These are phyloP conservation scores for Gallinago media DNA, from an alignment of 2,113 vertebrate genomes.

Conservation along the genomic window DNA sequence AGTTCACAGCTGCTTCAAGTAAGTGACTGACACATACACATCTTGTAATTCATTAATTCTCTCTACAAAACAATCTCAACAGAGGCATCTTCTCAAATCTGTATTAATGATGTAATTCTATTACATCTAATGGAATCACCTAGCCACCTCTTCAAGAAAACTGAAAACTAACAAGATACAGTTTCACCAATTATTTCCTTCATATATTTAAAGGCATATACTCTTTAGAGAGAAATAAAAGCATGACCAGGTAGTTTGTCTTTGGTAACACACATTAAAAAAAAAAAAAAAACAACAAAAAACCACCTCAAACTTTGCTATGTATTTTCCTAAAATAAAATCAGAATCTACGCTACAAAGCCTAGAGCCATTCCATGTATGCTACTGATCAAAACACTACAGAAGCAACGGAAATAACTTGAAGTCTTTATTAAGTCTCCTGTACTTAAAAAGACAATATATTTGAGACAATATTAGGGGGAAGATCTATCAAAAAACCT, in stretches of 20 bases:
- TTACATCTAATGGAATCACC: not conserved
- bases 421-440: not conserved
- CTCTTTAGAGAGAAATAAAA: not conserved
- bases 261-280: not conserved
- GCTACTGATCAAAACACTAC: not conserved
- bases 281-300: not conserved
- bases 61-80: slow-evolving; percentile 35
- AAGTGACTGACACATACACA: not conserved
- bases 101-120: slow-evolving; percentile 33
- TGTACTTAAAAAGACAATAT: not conserved
- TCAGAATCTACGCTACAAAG: not conserved
- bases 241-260: not conserved
- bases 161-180: not conserved
- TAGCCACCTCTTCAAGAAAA: not conserved
- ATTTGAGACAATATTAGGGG: not conserved
- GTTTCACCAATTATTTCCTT: not conserved
- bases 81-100: not conserved
- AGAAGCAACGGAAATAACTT: not conserved
- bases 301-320: not conserved
- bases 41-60: slow-evolving; percentile 13
- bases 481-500: not conserved
- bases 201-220: not conserved
- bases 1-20: slow-evolving; percentile 20
- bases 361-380: not conserved
- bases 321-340: not conserved